Conservation (phyloP, 92 coral and sea anemone genomes). For the Parazoanthus swiftii region DNA sequence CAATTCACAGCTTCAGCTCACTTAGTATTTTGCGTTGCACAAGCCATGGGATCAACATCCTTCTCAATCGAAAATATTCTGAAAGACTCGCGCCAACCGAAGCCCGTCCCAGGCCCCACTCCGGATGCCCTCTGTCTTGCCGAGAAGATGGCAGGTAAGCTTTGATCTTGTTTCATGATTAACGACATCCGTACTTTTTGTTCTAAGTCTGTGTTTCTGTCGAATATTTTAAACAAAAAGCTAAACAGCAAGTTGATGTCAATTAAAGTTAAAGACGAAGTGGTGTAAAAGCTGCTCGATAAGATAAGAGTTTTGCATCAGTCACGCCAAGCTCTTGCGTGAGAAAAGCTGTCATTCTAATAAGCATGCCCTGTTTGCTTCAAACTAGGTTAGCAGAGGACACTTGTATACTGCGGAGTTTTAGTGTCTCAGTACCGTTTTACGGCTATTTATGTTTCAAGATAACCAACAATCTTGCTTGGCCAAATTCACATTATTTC, state of each 20-base stretch:
- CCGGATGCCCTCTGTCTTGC: slow-evolving; percentile 78
- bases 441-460: not conserved
- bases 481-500: not conserved
- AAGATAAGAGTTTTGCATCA: not conserved
- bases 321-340: not conserved
- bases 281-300: not conserved
- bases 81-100: slow-evolving; percentile 64
- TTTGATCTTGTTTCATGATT: not conserved
- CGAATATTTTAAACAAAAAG: slow-evolving; percentile 6
- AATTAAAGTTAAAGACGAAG: not conserved
- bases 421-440: not conserved
- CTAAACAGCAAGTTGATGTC: not conserved
- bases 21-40: not conserved
- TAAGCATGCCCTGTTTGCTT: not conserved
- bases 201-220: slow-evolving; percentile 2
- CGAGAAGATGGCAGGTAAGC: slow-evolving; percentile 88
- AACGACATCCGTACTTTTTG: slow-evolving; percentile 16
- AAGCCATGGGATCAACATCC: slow-evolving; percentile 30
- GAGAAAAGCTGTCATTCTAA: not conserved
- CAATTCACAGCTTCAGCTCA: not conserved
- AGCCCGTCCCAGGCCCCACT: slow-evolving; percentile 18
- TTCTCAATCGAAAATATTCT: slow-evolving; percentile 91
- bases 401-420: not conserved
- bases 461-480: not conserved
- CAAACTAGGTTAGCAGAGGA: not conserved